These are phyloP conservation scores for Onychostoma macrolepis DNA, from an alignment of 2,113 vertebrate genomes.

Conservation along the genomic window DNA sequence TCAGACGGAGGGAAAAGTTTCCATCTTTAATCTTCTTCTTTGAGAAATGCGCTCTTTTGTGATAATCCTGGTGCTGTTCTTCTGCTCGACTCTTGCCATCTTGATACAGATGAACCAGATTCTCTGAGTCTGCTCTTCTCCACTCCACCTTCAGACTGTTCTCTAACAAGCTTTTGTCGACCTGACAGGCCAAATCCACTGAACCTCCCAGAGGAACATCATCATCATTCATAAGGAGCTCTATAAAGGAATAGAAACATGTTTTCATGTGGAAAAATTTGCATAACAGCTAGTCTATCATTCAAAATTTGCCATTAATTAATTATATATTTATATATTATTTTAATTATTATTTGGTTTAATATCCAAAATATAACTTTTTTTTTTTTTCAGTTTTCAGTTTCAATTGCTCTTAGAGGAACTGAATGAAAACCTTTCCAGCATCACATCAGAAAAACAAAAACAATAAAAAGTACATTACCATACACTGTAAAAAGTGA, in stretches of 20 bases:
- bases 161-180: not conserved
- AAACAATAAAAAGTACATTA: too few relatives aligned
- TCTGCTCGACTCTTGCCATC: not conserved
- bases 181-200: not conserved
- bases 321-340: not conserved
- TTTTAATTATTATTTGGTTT: not conserved
- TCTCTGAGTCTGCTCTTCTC: not conserved
- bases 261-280: not conserved
- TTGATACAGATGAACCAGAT: not conserved
- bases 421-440: too few relatives aligned
- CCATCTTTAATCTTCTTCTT: not conserved
- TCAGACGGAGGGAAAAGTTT: not conserved
- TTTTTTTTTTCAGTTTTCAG: not conserved
- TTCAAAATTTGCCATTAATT: not conserved
- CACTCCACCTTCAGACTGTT: not conserved
- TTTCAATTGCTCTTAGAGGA: too few relatives aligned
- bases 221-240: fast-evolving
- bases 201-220: fast-evolving
- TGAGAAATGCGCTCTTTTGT: not conserved
- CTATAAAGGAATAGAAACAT: not conserved
- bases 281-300: not conserved
- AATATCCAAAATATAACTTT: not conserved
- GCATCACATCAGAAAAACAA: too few relatives aligned
- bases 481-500: too few relatives aligned
- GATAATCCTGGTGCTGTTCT: not conserved